Base-by-base conservation (phyloP, 2,113 vertebrate species). In the Castor canadensis region DNA sequence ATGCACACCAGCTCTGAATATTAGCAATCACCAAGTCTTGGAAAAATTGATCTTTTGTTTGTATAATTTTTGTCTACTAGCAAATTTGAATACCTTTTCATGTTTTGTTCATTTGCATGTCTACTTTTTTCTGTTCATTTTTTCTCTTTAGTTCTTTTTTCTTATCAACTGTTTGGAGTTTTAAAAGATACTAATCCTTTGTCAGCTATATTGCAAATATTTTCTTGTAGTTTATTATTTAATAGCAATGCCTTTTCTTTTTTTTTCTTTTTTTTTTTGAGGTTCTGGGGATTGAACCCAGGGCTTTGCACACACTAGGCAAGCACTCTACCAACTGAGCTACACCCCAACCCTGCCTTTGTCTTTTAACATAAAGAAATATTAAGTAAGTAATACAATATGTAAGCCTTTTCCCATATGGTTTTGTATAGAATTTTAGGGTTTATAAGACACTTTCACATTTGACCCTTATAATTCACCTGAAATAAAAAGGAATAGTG, bases 41-140 rank as follows among this genome's bases (percentile, higher is more conserved):
- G 28, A 13, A 82, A 89, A 92, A 73, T 79, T 73, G 22, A 67
- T 43, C n/a, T 89, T 93, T 81, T 89, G 24, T 35, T 71, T 96
- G 56, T 1, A 30, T 43, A 17, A 83, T 77, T 38, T 77, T 38
- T 92, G 89, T n/a, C 85, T 91, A 24, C 32, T 28, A 15, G 35
- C 38, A 71, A 60, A 32, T 10, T 49, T 89, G 49, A 84, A 12
- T 32, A 67, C 13, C 30, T 83, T 95, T 93, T 40, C 56, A 17
- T 77, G 3, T 75, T 94, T 96, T 89, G 76, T 72, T 80, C 52
- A 67, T 83, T 89, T 86, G 22, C 15, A 71, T 89, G 94, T 95
- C 8, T 79, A 64, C 19, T 73, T 32, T 89, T 92, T 38, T 64
- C 67, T 73, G 13, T 62, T 10, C 58, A 58, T 91, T 81, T 84